Conservation (phyloP, 2,113 vertebrate species). For the Callopanchax toddi region DNA sequence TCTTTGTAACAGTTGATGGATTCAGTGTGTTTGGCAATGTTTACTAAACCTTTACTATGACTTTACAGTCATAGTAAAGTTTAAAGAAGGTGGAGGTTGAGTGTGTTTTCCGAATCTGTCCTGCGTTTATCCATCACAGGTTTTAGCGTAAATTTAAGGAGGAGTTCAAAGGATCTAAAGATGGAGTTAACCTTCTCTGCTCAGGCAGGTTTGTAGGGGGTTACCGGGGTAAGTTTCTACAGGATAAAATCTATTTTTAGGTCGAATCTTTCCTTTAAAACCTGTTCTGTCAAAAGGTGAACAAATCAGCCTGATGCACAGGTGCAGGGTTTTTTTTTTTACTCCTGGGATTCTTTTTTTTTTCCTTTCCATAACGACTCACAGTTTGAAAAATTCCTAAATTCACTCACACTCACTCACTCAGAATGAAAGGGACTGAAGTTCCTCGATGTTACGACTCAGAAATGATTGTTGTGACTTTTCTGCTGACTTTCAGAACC, state of each 20-base stretch:
- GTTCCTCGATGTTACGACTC: neutral
- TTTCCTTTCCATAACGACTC: neutral
- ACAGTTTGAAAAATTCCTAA: neutral
- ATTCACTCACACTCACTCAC: neutral
- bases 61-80: too few species aligned
- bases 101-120: neutral
- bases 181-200: constrained; percentile 1
- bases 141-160: constrained; percentile 8
- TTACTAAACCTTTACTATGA: too few species aligned
- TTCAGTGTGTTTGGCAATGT: too few species aligned
- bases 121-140: constrained; percentile 3
- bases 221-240: neutral
- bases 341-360: neutral
- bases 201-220: constrained; percentile 7
- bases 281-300: neutral
- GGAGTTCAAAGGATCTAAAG: constrained; percentile 1
- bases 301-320: neutral
- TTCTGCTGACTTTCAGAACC: constrained; percentile 78
- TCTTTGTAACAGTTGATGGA: too few species aligned
- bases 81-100: neutral
- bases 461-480: neutral
- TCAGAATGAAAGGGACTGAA: neutral
- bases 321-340: neutral
- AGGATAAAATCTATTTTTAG: rapidly evolving
- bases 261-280: neutral